Evolutionary conservation across 2,797 vertebrate species (phyloP), one percentile per base, ranked within the genome.

Genomic region (Lutjanus argentimaculatus): DNA sequence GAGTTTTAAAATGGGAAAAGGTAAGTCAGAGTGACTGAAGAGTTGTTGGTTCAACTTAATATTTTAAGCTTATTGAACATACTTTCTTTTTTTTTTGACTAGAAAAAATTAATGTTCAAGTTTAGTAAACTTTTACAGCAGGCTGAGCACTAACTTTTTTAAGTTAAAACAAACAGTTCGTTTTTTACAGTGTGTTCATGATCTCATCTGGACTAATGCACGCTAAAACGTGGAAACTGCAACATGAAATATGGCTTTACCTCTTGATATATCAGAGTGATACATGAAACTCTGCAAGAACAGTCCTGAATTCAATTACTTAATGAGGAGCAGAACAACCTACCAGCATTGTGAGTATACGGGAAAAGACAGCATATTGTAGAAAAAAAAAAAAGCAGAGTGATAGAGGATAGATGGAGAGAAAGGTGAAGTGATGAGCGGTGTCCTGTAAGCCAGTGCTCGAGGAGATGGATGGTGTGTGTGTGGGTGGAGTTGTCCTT

Each of bases 401-500:
- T 66, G 85, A 88, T 75, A 12, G 85, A 85, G 77, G 72, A 84
- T 85, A 73, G 80, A 90, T 72, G 65, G 76, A 85, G 66, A 69
- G 89, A 85, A 88, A 92, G 88, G 86, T 88, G 88, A 90, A 86
- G 89, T 75, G 82, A 91, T 90, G 90, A 88, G 80, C 55, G 61
- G 72, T 79, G 88, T 91, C 84, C 89, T 87, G 72, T 89, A 88
- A 87, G 85, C 84, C 86, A 57, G 74, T 65, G 88, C 90, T 91
- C 45, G n/a, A 84, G 86, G 84, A 93, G 91, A 93, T 92, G 77
- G 89, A 90, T 91, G 82, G 83, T 71, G 84, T 70, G 85, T 57
- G 84, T 70, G 90, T 92, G 85, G 90, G 92, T 91, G 91, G 92
- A 89, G 91, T 86, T 91, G 93, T 94, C 94, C 93, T 94, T 94